These are phyloP conservation scores for Electrophaes corylata DNA, from an alignment of 2,888 invertebrate genomes.

Conservation along the genomic window DNA sequence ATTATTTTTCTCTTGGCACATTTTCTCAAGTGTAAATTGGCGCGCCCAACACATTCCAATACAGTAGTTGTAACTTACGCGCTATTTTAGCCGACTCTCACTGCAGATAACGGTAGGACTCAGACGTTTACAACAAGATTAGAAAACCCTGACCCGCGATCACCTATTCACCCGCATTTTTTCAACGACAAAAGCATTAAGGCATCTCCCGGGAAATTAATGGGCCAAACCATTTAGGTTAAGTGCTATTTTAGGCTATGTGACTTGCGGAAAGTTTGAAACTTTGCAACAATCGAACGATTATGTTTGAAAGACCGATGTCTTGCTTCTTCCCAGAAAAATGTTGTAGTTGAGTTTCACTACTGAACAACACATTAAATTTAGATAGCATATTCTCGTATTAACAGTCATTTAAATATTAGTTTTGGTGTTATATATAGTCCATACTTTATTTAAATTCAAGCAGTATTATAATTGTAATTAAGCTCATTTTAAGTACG, in stretches of 20 bases:
- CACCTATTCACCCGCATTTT: conserved; percentile 62
- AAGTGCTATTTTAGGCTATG: conserved; percentile 75
- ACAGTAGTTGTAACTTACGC: too few species aligned
- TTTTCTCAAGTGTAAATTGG: too few species aligned
- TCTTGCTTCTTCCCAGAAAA: conserved; percentile 14
- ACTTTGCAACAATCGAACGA: conserved; percentile 52
- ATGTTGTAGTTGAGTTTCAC: too few species aligned
- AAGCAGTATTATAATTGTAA: neutral
- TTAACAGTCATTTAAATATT: too few species aligned
- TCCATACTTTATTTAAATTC: too few species aligned
- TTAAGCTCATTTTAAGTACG: neutral
- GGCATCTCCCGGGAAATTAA: conserved; percentile 72
- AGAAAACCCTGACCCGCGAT: conserved; percentile 51
- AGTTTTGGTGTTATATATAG: too few species aligned
- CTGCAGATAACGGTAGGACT: conserved; percentile 3
- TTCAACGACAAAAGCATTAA: conserved; percentile 68
- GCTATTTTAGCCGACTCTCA: neutral
- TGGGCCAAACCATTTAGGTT: conserved; percentile 71
- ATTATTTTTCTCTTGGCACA: too few species aligned
- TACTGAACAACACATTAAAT: too few species aligned
- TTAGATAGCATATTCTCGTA: too few species aligned
- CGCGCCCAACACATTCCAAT: too few species aligned
- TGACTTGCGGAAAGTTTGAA: conserved; percentile 71
- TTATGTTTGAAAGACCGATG: conserved; percentile 43
- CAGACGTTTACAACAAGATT: conserved; percentile 44